Evolutionary conservation across 92 coral and sea anemone genomes (phyloP).

Genomic region (Bergia puertoricense): DNA sequence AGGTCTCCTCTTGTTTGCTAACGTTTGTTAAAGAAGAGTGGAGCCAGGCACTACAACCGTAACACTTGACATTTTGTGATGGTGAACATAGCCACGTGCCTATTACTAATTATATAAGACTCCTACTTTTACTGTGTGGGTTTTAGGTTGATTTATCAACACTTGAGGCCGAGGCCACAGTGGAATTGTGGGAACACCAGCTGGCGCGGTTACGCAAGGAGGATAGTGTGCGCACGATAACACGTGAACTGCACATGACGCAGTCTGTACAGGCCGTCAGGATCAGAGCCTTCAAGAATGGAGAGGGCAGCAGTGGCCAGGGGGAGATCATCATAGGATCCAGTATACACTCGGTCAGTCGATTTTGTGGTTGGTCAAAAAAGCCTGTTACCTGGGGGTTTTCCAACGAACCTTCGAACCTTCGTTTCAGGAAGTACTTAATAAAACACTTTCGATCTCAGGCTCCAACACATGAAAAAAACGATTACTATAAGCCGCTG

Average conservation of each 20-base stretch:
- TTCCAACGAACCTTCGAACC: too few species aligned
- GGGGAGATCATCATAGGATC: slow-evolving; percentile 82
- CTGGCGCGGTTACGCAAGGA: slow-evolving; percentile 84
- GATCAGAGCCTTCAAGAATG: slow-evolving; percentile 87
- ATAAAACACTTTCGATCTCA: too few species aligned
- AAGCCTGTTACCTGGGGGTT: too few species aligned
- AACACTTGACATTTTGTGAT: neutral
- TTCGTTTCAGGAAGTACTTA: too few species aligned
- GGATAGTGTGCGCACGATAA: slow-evolving; percentile 82
- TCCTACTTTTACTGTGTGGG: neutral
- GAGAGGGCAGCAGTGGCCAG: slow-evolving; percentile 82
- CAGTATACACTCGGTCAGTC: slow-evolving; percentile 85
- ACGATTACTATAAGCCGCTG: too few species aligned
- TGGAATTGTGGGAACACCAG: slow-evolving; percentile 95
- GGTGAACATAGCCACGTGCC: neutral
- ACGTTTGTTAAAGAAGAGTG: too few species aligned
- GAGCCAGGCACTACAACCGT: too few species aligned
- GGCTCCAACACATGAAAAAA: too few species aligned
- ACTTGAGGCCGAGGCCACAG: slow-evolving; percentile 92
- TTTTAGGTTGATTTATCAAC: slow-evolving; percentile 86
- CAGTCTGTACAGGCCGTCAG: slow-evolving; percentile 94
- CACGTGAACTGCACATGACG: slow-evolving; percentile 86
- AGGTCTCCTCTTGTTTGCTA: too few species aligned
- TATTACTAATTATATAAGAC: neutral
- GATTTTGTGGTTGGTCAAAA: neutral